Evolutionary conservation across 2,797 vertebrate species (phyloP).

Genomic region (Triplophysa bombifrons): DNA sequence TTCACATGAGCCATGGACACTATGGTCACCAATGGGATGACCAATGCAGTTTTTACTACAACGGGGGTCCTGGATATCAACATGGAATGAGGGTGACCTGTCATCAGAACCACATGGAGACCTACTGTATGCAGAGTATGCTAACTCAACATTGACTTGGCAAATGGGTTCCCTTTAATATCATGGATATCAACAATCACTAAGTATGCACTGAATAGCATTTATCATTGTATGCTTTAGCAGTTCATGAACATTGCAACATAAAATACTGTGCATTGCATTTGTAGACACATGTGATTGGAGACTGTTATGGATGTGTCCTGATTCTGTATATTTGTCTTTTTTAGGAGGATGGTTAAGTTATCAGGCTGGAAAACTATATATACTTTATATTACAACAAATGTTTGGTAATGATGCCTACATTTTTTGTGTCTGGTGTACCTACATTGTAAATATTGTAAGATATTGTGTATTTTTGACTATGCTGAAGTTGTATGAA

Average conservation of each 20-base stretch:
- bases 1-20: slow-evolving; percentile 36
- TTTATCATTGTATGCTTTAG: background rate
- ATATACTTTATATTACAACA: slow-evolving; percentile 1
- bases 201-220: slow-evolving; percentile 57
- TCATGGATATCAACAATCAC: slow-evolving; percentile 65
- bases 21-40: slow-evolving; percentile 27
- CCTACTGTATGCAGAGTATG: slow-evolving; percentile 26
- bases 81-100: slow-evolving; percentile 41
- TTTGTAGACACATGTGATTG: background rate
- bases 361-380: background rate
- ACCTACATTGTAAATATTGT: background rate
- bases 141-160: slow-evolving; percentile 58
- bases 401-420: background rate
- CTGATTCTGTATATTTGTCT: background rate
- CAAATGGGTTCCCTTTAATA: slow-evolving; percentile 66
- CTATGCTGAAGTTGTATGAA: no score
- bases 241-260: background rate
- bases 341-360: background rate
- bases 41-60: background rate
- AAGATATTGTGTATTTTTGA: background rate
- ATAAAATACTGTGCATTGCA: background rate
- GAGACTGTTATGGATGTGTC: background rate
- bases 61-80: slow-evolving; percentile 51
- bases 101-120: slow-evolving; percentile 57
- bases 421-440: background rate